Conservation (phyloP, 1,140 invertebrate species). For the Apolygus lucorum region DNA sequence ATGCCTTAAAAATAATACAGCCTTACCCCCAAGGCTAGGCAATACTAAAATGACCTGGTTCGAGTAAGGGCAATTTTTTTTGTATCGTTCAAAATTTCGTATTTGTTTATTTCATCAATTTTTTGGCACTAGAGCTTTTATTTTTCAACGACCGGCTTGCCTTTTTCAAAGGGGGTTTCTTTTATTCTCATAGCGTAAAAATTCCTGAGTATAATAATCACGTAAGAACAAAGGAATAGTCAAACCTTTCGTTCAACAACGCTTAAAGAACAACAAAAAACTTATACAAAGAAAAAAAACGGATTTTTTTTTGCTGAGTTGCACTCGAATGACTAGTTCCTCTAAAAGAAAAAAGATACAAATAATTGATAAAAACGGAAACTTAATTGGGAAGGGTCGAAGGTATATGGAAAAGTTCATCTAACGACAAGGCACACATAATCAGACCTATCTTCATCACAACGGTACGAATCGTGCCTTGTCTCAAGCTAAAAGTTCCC, state of each 20-base stretch:
- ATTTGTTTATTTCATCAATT: slow-evolving; percentile 1
- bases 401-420: neutral
- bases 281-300: neutral
- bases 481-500: slow-evolving; percentile 4
- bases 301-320: slow-evolving; percentile 17
- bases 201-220: slow-evolving; percentile 22
- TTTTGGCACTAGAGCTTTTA: slow-evolving; percentile 17
- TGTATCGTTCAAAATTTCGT: neutral
- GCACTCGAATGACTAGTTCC: slow-evolving; percentile 27
- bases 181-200: slow-evolving; percentile 15
- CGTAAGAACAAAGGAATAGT: slow-evolving; percentile 8
- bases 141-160: slow-evolving; percentile 9
- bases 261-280: neutral
- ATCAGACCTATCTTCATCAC: slow-evolving; percentile 18
- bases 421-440: slow-evolving; percentile 27
- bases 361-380: too few relatives aligned
- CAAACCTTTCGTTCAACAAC: neutral
- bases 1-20: slow-evolving; percentile 21
- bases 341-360: slow-evolving; percentile 23
- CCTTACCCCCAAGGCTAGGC: slow-evolving; percentile 19
- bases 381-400: neutral
- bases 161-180: neutral
- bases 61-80: slow-evolving; percentile 1
- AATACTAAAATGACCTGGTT: slow-evolving; percentile 15
- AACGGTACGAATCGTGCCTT: slow-evolving; percentile 16